Evolutionary conservation across 2,888 invertebrate genomes (phyloP).

Genomic region (Chloroclystis v-ata): DNA sequence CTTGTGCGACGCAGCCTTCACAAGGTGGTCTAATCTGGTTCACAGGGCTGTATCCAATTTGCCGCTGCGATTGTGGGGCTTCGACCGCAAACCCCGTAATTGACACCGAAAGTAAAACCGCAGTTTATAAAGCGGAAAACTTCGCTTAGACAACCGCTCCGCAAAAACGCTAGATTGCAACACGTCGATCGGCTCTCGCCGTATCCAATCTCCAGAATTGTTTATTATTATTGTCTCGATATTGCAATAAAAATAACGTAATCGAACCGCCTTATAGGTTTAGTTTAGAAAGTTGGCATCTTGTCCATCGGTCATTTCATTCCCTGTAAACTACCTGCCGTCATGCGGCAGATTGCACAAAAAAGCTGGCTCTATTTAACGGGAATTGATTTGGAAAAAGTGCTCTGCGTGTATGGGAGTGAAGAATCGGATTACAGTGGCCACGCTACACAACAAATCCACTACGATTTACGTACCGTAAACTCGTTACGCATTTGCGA

Average conservation of each 20-base stretch:
- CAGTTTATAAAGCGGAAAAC: slow-evolving; percentile 58
- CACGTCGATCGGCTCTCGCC: slow-evolving; percentile 43
- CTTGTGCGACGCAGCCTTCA: slow-evolving; percentile 63
- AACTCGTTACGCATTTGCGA: slow-evolving; percentile 67
- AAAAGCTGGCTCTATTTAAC: slow-evolving; percentile 70
- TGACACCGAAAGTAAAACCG: slow-evolving; percentile 66
- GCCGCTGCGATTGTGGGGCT: slow-evolving; percentile 60
- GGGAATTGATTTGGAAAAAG: slow-evolving; percentile 63
- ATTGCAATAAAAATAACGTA: slow-evolving; percentile 69
- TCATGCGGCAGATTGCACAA: slow-evolving; percentile 54
- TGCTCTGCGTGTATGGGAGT: slow-evolving; percentile 53
- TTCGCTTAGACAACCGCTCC: slow-evolving; percentile 43
- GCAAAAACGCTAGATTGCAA: slow-evolving; percentile 55
- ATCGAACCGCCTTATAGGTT: slow-evolving; percentile 66
- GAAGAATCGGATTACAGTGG: slow-evolving; percentile 70
- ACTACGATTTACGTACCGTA: slow-evolving; percentile 76
- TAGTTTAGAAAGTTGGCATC: slow-evolving; percentile 76
- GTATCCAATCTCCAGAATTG: slow-evolving; percentile 59
- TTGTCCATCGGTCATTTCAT: slow-evolving; percentile 70
- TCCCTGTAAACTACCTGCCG: slow-evolving; percentile 52
- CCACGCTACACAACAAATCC: slow-evolving; percentile 68
- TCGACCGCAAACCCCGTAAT: slow-evolving; percentile 68
- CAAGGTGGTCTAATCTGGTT: slow-evolving; percentile 63
- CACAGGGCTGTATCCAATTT: slow-evolving; percentile 72
- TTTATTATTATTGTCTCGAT: slow-evolving; percentile 59